phyloP scores from a whole-genome alignment of 1,140 invertebrate species.

The Philaenus spumarius region DNA sequence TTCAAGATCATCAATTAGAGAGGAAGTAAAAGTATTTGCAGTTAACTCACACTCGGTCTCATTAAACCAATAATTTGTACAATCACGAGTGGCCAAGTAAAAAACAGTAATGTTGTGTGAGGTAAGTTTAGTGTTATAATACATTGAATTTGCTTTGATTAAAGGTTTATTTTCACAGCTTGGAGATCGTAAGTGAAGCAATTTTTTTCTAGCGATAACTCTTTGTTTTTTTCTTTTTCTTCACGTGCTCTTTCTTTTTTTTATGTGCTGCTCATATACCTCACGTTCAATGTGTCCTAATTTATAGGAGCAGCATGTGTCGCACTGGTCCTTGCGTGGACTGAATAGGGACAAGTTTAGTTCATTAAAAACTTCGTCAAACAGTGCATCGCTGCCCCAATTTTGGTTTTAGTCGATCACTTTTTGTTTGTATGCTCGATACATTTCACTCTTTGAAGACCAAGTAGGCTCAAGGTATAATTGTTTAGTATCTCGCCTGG shows the following conservation, averaged over 20 bases:
- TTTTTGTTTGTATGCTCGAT: not conserved
- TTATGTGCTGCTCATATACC: constrained; percentile 23
- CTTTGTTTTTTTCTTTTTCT: constrained; percentile 29
- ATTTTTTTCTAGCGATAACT: constrained; percentile 19
- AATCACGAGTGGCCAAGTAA: too few species aligned
- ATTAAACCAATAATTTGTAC: too few species aligned
- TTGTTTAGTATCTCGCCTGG: not conserved
- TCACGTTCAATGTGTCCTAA: constrained; percentile 19
- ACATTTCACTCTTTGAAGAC: not conserved
- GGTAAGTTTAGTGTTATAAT: too few species aligned
- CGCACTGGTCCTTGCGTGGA: constrained; percentile 30
- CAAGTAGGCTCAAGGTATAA: constrained; percentile 1
- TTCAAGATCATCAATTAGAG: too few species aligned
- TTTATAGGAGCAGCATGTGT: constrained; percentile 27
- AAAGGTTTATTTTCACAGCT: constrained; percentile 38
- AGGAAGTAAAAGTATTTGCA: too few species aligned
- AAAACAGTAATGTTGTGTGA: too few species aligned
- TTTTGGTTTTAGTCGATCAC: not conserved
- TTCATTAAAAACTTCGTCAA: constrained; percentile 16
- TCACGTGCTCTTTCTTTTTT: constrained; percentile 25
- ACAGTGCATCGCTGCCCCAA: not conserved
- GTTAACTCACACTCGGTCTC: too few species aligned
- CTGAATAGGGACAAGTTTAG: constrained; percentile 22
- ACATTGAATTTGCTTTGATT: too few species aligned
- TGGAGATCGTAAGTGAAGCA: constrained; percentile 36